phyloP scores from a whole-genome alignment of 2,113 vertebrate species.

The Tenebrosternarchus preto region DNA sequence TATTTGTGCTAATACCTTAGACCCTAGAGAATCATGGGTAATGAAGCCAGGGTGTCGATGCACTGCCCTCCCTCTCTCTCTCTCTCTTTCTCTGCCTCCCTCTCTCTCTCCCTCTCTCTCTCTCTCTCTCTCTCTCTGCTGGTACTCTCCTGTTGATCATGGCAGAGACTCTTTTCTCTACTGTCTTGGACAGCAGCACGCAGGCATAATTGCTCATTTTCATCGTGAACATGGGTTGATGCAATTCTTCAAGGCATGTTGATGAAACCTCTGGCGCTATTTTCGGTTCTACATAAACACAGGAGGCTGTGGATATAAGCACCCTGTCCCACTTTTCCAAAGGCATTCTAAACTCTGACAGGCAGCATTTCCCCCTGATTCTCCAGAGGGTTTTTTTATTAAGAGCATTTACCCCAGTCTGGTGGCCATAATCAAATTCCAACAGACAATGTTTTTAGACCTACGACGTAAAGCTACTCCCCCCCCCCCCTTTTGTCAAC shows the following conservation, averaged over 20 bases:
- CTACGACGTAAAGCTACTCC: constrained; percentile 18
- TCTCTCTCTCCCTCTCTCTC: neutral
- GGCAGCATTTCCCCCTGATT: constrained; percentile 48
- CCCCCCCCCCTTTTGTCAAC: constrained; percentile 45
- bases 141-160: constrained; percentile 61
- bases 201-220: constrained; percentile 48
- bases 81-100: constrained; percentile 40
- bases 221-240: neutral
- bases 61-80: constrained; percentile 61
- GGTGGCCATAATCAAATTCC: constrained; percentile 50
- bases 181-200: constrained; percentile 18
- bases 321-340: constrained; percentile 52
- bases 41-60: constrained; percentile 68
- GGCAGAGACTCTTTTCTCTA: constrained; percentile 45
- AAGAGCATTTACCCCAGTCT: constrained; percentile 22
- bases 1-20: constrained; percentile 66
- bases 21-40: constrained; percentile 70
- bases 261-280: constrained; percentile 2
- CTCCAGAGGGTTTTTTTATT: neutral
- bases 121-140: constrained; percentile 44
- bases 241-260: neutral
- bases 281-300: neutral
- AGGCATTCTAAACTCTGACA: constrained; percentile 59
- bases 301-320: neutral
- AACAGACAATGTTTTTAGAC: constrained; percentile 55